These are phyloP conservation scores for Phalacrocorax aristotelis DNA, from an alignment of 2,113 vertebrate genomes.

Conservation along the genomic window DNA sequence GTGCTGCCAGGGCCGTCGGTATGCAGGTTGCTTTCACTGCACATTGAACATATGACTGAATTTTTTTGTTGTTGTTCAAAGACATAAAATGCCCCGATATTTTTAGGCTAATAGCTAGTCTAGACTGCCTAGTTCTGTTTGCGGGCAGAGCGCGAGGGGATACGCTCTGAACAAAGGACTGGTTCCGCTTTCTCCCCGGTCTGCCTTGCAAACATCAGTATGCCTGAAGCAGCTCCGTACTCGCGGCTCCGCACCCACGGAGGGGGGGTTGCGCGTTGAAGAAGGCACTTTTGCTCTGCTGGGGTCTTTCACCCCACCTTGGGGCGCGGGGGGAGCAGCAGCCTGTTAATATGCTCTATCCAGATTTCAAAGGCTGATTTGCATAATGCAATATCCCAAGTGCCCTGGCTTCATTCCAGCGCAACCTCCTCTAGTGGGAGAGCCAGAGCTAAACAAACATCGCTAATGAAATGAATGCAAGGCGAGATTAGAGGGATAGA, in stretches of 20 bases:
- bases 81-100: background rate
- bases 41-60: accelerated
- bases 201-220: accelerated
- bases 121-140: background rate
- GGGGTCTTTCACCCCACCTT: background rate
- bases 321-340: background rate
- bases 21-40: background rate
- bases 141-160: background rate
- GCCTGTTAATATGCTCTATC: background rate
- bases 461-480: constrained; percentile 52
- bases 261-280: accelerated
- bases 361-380: constrained; percentile 52
- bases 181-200: background rate
- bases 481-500: constrained; percentile 56
- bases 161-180: background rate
- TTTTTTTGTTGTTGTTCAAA: background rate
- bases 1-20: background rate
- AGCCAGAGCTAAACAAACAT: constrained; percentile 64
- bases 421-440: constrained; percentile 48
- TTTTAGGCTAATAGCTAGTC: background rate
- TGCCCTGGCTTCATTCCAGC: constrained; percentile 59
- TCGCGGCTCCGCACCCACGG: accelerated
- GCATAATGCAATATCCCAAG: constrained; percentile 81
- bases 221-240: background rate
- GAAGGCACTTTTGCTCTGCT: background rate